Percentiles rank a stretch among this genome's conserved stretches.
phyloP scores from a whole-genome alignment of 1,140 invertebrate genomes.

The Penaeus japonicus region DNA sequence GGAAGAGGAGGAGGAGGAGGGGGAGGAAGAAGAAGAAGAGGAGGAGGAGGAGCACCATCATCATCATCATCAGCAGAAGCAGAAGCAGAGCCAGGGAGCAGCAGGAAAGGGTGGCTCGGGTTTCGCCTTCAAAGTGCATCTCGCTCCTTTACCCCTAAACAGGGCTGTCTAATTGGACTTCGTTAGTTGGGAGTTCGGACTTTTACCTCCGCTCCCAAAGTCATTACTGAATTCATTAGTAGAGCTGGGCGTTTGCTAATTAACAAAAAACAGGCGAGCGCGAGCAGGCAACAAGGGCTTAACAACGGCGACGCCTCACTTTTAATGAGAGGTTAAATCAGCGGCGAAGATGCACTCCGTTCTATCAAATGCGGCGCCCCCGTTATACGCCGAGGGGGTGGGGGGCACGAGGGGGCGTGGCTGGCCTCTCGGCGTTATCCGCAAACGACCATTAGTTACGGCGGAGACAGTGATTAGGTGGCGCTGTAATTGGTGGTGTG shows the following conservation, averaged over 20 bases:
- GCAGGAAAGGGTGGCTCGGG: slow-evolving; percentile 31
- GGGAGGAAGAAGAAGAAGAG: no score
- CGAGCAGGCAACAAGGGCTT: slow-evolving; percentile 48
- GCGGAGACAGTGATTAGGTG: background rate
- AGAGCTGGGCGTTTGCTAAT: slow-evolving; percentile 57
- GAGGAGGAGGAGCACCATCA: no score
- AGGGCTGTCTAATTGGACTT: slow-evolving; percentile 55
- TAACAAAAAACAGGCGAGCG: slow-evolving; percentile 56
- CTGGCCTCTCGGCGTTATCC: background rate
- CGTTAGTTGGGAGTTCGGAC: slow-evolving; percentile 54
- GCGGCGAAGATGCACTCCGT: no score
- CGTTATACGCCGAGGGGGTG: no score
- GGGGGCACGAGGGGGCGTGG: background rate
- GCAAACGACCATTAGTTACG: slow-evolving; percentile 3
- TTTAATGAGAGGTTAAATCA: slow-evolving; percentile 37
- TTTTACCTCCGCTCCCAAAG: slow-evolving; percentile 54
- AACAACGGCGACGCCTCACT: slow-evolving; percentile 11
- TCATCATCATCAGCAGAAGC: no score
- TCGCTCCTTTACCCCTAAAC: slow-evolving; percentile 51
- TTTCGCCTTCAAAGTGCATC: slow-evolving; percentile 56
- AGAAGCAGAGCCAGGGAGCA: background rate
- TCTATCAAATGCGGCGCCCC: no score
- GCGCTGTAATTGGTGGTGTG: slow-evolving; percentile 34
- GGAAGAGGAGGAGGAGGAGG: no score
- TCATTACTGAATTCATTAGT: slow-evolving; percentile 58